These are phyloP conservation scores for Megathymus violae DNA, from an alignment of 1,140 invertebrate genomes.

Conservation along the genomic window DNA sequence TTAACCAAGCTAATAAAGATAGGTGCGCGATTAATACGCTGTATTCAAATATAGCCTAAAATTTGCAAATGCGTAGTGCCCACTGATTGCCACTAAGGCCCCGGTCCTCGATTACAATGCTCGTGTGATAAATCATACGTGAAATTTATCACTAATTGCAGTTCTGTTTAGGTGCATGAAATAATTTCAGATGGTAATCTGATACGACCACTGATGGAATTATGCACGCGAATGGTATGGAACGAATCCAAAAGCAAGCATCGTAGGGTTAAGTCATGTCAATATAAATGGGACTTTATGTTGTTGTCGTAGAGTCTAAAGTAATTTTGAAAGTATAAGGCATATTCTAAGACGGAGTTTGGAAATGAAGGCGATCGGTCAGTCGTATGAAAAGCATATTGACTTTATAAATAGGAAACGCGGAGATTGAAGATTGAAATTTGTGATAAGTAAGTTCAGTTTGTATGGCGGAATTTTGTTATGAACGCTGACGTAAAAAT, in stretches of 20 bases:
- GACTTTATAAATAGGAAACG: constrained; percentile 31
- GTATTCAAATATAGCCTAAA: not conserved
- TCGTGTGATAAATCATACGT: constrained; percentile 12
- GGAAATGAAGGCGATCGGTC: constrained; percentile 29
- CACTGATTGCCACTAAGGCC: not conserved
- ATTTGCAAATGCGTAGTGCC: not conserved
- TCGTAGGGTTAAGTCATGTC: constrained; percentile 4
- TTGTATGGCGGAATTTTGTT: too few relatives aligned
- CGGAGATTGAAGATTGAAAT: constrained; percentile 20
- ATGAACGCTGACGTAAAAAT: too few relatives aligned
- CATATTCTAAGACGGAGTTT: constrained; percentile 13
- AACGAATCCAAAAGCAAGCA: constrained; percentile 45
- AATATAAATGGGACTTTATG: constrained; percentile 9
- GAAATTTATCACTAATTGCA: constrained; percentile 33
- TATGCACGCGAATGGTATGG: constrained; percentile 58
- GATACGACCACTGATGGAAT: constrained; percentile 56
- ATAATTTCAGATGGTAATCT: constrained; percentile 61
- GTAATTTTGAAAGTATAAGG: not conserved
- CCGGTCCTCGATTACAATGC: constrained; percentile 7
- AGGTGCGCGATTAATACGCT: not conserved
- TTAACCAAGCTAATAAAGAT: too few relatives aligned
- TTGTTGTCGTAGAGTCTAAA: constrained; percentile 7
- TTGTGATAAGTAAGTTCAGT: not conserved
- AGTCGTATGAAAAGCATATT: constrained; percentile 32
- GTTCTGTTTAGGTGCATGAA: constrained; percentile 34